These are phyloP conservation scores for Sebastes iracundus DNA, from an alignment of 2,797 vertebrate species.

Conservation along the genomic window DNA sequence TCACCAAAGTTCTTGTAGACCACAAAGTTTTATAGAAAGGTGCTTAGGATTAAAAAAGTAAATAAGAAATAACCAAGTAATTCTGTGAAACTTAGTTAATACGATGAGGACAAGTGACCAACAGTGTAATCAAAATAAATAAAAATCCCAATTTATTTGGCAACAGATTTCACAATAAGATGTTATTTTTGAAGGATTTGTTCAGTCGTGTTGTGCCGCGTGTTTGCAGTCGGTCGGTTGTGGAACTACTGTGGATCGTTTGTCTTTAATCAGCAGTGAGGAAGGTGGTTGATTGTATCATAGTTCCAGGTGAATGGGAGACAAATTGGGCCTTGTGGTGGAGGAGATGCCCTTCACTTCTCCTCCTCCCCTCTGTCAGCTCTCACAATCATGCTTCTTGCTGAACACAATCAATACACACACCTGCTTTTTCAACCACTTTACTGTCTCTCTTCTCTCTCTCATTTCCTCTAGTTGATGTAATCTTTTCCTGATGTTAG, in stretches of 20 bases:
- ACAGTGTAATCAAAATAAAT: too few species aligned
- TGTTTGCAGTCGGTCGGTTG: not conserved
- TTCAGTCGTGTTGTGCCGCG: not conserved
- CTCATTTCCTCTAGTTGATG: conserved; percentile 9
- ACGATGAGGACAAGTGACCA: not conserved
- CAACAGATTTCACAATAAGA: not conserved
- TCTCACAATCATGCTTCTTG: conserved; percentile 14
- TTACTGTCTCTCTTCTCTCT: not conserved
- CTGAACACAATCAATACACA: conserved; percentile 34
- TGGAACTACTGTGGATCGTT: not conserved
- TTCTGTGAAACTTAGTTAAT: not conserved
- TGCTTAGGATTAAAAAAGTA: not conserved
- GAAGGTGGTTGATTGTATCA: conserved; percentile 34
- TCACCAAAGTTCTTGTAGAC: not conserved
- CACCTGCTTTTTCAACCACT: conserved; percentile 10
- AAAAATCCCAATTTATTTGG: not conserved
- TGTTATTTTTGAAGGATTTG: not conserved
- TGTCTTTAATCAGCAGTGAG: conserved; percentile 16
- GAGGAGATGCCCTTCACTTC: conserved; percentile 55
- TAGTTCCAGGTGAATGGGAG: conserved; percentile 17
- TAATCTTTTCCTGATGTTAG: conserved; percentile 9
- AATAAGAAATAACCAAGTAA: not conserved
- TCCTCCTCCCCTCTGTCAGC: conserved; percentile 15
- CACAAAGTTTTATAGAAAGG: not conserved
- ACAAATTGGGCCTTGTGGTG: conserved; percentile 35